Evolutionary conservation across 2,888 invertebrate genomes (phyloP).

Genomic region (Andrena minutula): DNA sequence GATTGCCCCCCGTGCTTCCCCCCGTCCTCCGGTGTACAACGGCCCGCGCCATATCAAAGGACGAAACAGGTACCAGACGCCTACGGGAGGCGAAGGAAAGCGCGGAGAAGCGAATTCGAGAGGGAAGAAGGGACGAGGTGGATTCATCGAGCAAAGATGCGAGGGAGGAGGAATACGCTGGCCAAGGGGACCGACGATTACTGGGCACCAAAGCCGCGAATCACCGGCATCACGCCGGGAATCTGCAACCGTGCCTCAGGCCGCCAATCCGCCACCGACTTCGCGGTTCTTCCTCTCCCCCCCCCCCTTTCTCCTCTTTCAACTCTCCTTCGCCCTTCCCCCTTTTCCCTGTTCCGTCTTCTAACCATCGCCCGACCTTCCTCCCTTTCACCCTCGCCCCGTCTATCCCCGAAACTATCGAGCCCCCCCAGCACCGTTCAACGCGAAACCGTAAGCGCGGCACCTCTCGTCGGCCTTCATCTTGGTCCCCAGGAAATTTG

Average conservation of each 20-base stretch:
- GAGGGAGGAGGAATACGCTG: constrained; percentile 81
- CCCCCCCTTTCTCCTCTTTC: constrained; percentile 48
- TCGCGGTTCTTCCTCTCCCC: constrained; percentile 62
- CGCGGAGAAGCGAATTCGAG: constrained; percentile 40
- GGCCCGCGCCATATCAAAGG: constrained; percentile 77
- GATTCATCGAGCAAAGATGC: constrained; percentile 56
- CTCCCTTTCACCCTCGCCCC: constrained; percentile 46
- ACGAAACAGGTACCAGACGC: constrained; percentile 53
- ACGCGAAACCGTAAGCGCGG: constrained; percentile 64
- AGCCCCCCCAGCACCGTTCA: constrained; percentile 57
- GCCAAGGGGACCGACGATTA: constrained; percentile 81
- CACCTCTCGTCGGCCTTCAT: constrained; percentile 69
- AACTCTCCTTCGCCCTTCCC: constrained; percentile 36
- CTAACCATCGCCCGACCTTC: constrained; percentile 39
- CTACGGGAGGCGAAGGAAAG: constrained; percentile 48
- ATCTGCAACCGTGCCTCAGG: constrained; percentile 84
- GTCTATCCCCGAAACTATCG: constrained; percentile 42
- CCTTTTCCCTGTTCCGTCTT: constrained; percentile 39
- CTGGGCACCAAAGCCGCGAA: constrained; percentile 84
- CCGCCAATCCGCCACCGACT: constrained; percentile 84
- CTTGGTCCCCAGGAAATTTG: constrained; percentile 76
- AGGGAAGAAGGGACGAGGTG: constrained; percentile 28
- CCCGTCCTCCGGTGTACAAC: constrained; percentile 56
- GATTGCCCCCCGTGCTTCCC: constrained; percentile 75
- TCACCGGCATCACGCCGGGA: constrained; percentile 84